Evolutionary conservation across 1,140 invertebrate genomes (phyloP), one percentile per base, ranked within the genome.

Genomic region (Euwallacea fornicatus): DNA sequence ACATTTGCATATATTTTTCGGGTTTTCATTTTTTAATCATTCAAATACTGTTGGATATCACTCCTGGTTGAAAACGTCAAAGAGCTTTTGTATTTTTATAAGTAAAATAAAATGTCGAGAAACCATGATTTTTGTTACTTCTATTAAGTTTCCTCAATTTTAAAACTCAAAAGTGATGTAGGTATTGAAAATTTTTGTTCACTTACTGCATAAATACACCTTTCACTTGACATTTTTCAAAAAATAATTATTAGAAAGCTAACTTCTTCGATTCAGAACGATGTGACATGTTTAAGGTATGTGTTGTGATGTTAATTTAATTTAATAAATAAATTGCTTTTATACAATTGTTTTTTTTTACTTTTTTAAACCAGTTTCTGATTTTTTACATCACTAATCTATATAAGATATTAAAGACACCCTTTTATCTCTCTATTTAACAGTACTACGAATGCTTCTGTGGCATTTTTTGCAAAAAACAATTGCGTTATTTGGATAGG

Each of bases 221-320:
- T 33, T 33, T 33, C 21, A 4, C 21, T 33, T 33, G 1, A 33
- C 21, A 33, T 33, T 33, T 33, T 33, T 33, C 4, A 2, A 33
- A 33, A 33, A 33, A 33, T 33, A 4, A 33, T 33, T 1, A 33
- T 33, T 33, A 33, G 21, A 33, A 33, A 33, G 21, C 4, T 33
- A 33, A 33, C 21, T 33, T 33, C 21, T 33, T 33, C 21, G 21
- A 33, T 33, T 2, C 21, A 33, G 21, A 33, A 33, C 21, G 33
- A 16, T 63, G 47, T 63, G 53, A 13, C 42, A 42, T 53, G 9
- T 64, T 53, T 64, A 55, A 47, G 61, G 15, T 54, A 41, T 66
- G n/a, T 66, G 47, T 66, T 66, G 63, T 66, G 63, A 66, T 66
- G 63, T 66, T 54, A 50, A 21, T 66, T 53, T 43, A 54, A 15